These are phyloP conservation scores for Phymanthus crucifer DNA, from an alignment of 92 coral and sea anemone genomes.

Conservation along the genomic window DNA sequence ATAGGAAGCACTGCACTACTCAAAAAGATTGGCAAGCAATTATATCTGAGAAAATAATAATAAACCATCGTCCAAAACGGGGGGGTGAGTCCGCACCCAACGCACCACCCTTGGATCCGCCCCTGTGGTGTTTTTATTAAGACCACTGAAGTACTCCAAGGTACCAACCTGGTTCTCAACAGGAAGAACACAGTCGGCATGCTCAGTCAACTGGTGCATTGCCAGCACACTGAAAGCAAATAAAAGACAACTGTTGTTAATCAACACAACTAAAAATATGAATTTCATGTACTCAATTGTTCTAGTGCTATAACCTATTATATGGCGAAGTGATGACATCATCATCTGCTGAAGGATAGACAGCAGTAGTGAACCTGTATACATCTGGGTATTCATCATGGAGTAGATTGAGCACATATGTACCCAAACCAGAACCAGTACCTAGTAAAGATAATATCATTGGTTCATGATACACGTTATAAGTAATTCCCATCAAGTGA, in stretches of 20 bases:
- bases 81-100: no score
- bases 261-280: no score
- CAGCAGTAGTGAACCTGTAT: constrained; percentile 97
- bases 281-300: no score
- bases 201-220: constrained; percentile 93
- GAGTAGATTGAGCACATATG: constrained; percentile 81
- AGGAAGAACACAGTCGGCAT: constrained; percentile 91
- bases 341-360: constrained; percentile 95
- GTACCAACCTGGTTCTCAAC: constrained; percentile 87
- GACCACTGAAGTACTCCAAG: neutral
- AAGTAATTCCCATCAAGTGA: neutral
- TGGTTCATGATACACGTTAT: neutral
- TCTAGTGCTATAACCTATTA: no score
- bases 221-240: constrained; percentile 79
- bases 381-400: constrained; percentile 97
- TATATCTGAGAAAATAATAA: no score
- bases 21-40: no score
- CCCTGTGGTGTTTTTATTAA: no score
- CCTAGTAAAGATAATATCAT: constrained; percentile 40
- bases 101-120: no score
- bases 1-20: no score
- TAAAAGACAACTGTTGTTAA: neutral
- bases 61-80: no score
- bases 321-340: constrained; percentile 98
- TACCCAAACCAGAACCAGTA: constrained; percentile 98